A percentile compares a stretch with the other conserved stretches of the same genome.
Evolutionary conservation across 2,888 invertebrate genomes (phyloP).

Genomic region (Amblyteles armatorius): DNA sequence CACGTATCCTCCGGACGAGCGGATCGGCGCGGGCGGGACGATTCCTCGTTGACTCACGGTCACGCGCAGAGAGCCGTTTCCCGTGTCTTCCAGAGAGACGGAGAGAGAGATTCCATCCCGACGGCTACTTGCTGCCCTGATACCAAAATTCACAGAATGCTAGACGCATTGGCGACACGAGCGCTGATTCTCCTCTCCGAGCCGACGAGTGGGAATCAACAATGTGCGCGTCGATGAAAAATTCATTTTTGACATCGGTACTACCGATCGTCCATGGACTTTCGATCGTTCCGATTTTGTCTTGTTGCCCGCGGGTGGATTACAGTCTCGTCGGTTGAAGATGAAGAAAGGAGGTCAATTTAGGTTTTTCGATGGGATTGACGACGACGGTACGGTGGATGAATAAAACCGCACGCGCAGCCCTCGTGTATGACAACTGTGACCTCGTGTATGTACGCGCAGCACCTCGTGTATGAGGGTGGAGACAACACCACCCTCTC

Average conservation of each 20-base stretch:
- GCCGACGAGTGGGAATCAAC: background rate
- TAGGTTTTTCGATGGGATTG: background rate
- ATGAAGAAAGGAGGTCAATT: background rate
- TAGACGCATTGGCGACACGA: constrained; percentile 73
- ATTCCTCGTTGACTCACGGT: constrained; percentile 42
- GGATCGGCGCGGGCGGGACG: constrained; percentile 35
- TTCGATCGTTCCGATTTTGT: background rate
- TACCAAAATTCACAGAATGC: constrained; percentile 79
- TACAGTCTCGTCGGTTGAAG: background rate
- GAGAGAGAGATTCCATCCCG: background rate
- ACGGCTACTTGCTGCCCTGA: constrained; percentile 70
- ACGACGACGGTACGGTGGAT: background rate
- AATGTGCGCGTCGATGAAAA: background rate
- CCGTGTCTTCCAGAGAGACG: background rate
- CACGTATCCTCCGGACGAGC: background rate
- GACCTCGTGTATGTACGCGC: too few species aligned
- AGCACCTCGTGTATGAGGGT: too few species aligned
- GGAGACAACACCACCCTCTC: background rate
- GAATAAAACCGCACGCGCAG: constrained; percentile 13
- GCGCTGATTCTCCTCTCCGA: constrained; percentile 51
- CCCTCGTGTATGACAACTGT: background rate
- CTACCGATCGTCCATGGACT: background rate
- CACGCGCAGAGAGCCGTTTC: constrained; percentile 7
- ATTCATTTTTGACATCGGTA: background rate
- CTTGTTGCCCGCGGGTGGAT: background rate